Percentiles rank a stretch among this genome's conserved stretches.
Conservation (phyloP, 2,888 invertebrate genomes). For the Perizoma affinitatum region DNA sequence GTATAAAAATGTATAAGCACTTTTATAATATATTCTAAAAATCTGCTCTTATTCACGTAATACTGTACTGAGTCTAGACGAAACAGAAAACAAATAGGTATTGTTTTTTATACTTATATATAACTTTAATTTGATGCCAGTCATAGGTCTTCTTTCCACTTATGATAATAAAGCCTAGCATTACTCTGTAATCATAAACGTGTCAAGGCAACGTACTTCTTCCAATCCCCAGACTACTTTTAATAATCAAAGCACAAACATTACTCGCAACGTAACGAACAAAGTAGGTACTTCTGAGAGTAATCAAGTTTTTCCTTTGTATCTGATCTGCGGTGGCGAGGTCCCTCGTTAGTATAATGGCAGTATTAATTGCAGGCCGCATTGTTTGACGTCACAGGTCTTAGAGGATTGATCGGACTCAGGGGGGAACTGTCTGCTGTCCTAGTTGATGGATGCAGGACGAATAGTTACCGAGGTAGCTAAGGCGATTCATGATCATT, state of each 20-base stretch:
- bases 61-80: too few species aligned
- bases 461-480: background rate
- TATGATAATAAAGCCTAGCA: too few species aligned
- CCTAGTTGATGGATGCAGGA: background rate
- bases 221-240: slow-evolving; percentile 14
- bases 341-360: slow-evolving; percentile 67
- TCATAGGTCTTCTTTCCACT: too few species aligned
- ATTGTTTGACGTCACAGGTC: slow-evolving; percentile 56
- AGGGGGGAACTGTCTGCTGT: background rate
- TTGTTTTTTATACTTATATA: too few species aligned
- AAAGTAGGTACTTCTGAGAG: slow-evolving; percentile 16
- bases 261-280: background rate
- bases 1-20: too few species aligned
- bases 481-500: too few species aligned
- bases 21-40: too few species aligned
- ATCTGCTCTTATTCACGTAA: too few species aligned
- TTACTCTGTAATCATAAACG: background rate
- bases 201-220: background rate
- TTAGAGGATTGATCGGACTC: background rate
- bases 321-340: slow-evolving; percentile 52
- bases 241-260: slow-evolving; percentile 28
- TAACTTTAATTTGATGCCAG: too few species aligned
- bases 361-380: slow-evolving; percentile 69
- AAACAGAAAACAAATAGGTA: too few species aligned
- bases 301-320: slow-evolving; percentile 55